These are phyloP conservation scores for Empidonax alnorum DNA, from an alignment of 2,113 vertebrate genomes.

Conservation along the genomic window DNA sequence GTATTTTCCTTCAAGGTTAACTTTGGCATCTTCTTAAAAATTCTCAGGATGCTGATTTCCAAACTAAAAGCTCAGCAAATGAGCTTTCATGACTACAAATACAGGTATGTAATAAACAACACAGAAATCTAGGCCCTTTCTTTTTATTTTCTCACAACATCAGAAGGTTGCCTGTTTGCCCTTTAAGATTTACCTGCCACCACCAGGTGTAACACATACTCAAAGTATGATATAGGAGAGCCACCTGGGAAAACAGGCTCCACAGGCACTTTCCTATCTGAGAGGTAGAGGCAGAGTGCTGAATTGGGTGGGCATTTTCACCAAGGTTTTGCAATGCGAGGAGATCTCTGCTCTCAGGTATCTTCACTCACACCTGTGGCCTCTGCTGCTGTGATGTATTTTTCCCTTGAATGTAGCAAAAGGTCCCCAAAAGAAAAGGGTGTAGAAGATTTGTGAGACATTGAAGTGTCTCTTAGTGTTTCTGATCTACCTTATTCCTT, in stretches of 20 bases:
- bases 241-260: background rate
- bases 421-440: background rate
- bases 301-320: background rate
- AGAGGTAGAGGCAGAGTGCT: background rate
- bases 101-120: constrained; percentile 81
- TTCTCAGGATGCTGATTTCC: constrained; percentile 90
- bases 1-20: constrained; percentile 84
- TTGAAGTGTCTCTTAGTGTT: background rate
- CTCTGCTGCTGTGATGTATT: background rate
- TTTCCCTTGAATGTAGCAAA: background rate
- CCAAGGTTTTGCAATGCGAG: background rate
- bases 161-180: background rate
- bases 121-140: background rate
- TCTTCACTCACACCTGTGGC: background rate
- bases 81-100: constrained; percentile 93
- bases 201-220: background rate
- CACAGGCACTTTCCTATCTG: background rate
- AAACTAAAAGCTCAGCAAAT: constrained; percentile 94
- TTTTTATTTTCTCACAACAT: background rate
- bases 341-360: background rate
- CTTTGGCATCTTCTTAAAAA: constrained; percentile 93
- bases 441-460: background rate
- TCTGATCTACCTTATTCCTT: background rate
- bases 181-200: background rate
- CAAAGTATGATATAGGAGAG: background rate